Evolutionary conservation across 2,888 invertebrate genomes (phyloP).

Genomic region (Ctena decussata): DNA sequence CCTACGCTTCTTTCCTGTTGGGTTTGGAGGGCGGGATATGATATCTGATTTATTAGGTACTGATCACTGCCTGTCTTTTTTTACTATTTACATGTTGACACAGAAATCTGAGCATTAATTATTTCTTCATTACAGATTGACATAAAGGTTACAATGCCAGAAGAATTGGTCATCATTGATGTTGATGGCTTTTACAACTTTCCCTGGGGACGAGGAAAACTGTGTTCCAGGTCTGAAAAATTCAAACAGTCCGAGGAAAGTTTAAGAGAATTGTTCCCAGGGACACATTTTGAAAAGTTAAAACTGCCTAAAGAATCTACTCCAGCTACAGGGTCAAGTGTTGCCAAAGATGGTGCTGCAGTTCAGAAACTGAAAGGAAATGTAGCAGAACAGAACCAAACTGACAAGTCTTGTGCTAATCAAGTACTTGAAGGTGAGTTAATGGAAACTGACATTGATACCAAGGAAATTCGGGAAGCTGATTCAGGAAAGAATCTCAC

Average conservation of each 20-base stretch:
- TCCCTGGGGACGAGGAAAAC: conserved; percentile 67
- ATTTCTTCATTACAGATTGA: conserved; percentile 65
- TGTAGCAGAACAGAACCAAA: background rate
- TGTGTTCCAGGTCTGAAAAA: background rate
- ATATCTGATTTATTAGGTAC: too few relatives aligned
- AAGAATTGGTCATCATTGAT: conserved; percentile 64
- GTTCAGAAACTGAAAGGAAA: background rate
- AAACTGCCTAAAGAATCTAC: background rate
- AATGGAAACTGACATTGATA: background rate
- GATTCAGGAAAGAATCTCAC: background rate
- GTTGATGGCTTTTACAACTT: conserved; percentile 61
- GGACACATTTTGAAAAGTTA: background rate
- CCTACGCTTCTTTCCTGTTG: too few relatives aligned
- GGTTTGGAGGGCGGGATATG: too few relatives aligned
- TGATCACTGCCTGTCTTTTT: too few relatives aligned
- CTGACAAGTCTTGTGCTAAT: background rate
- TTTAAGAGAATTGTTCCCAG: background rate
- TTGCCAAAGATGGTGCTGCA: background rate
- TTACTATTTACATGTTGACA: too few relatives aligned
- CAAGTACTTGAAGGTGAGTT: background rate
- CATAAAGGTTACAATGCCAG: conserved; percentile 53
- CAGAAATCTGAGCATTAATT: too few relatives aligned
- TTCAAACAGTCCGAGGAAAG: background rate
- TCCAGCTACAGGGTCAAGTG: background rate
- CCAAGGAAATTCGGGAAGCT: background rate